Conservation (phyloP, 2,888 invertebrate species). For the Agrotis segetum region DNA sequence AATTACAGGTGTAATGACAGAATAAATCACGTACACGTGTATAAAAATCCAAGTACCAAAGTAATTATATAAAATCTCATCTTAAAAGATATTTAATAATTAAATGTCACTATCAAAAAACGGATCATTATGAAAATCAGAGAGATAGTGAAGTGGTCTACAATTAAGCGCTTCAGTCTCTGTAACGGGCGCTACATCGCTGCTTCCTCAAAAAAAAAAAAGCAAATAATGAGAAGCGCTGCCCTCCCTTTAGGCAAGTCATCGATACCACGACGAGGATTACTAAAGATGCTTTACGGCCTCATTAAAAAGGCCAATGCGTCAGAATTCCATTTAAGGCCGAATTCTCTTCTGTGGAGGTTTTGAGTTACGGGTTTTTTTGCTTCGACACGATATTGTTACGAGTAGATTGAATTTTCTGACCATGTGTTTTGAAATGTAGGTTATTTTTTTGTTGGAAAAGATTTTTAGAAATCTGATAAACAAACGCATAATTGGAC, state of each 20-base stretch:
- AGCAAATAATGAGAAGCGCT: conserved; percentile 74
- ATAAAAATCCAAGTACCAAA: background rate
- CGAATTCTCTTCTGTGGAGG: conserved; percentile 10
- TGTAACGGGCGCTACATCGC: conserved; percentile 13
- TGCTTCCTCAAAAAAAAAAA: conserved; percentile 63
- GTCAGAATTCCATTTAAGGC: conserved; percentile 63
- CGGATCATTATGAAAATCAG: conserved; percentile 48
- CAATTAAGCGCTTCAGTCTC: conserved; percentile 51
- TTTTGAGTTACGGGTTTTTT: conserved; percentile 16
- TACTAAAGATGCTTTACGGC: conserved; percentile 72
- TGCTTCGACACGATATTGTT: background rate
- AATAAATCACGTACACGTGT: too few species aligned
- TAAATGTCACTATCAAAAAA: conserved; percentile 10
- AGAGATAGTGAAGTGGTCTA: conserved; percentile 34
- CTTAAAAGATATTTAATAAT: background rate
- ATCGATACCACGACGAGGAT: conserved; percentile 70
- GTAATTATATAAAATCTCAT: background rate
- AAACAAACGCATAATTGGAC: background rate
- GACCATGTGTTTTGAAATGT: background rate
- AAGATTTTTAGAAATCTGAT: background rate
- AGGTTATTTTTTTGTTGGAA: background rate
- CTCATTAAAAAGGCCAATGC: conserved; percentile 79
- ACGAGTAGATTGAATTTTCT: background rate
- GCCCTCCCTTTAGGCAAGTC: conserved; percentile 62
- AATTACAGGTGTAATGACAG: background rate